Conservation (phyloP, 2,113 vertebrate species). For the Prunella himalayana region DNA sequence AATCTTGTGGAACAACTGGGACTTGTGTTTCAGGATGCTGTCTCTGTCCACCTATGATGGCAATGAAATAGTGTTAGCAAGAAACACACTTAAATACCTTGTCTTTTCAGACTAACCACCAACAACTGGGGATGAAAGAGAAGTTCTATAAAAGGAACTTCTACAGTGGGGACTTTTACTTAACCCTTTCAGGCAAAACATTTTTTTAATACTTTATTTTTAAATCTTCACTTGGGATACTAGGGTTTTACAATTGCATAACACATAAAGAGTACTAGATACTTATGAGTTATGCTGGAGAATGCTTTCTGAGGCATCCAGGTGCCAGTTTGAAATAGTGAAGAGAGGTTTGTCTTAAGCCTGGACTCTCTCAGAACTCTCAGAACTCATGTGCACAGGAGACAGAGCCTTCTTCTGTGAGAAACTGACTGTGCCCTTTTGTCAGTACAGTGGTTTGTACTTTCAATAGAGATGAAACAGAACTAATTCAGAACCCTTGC, state of each 20-base stretch:
- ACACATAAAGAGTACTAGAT: not conserved
- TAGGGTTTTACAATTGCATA: not conserved
- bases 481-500: not conserved
- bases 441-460: not conserved
- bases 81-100: not conserved
- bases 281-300: not conserved
- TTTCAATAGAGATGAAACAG: not conserved
- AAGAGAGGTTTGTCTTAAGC: not conserved
- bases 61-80: not conserved
- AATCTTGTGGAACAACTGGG: not conserved
- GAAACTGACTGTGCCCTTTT: not conserved
- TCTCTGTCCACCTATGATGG: not conserved
- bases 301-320: not conserved
- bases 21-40: not conserved
- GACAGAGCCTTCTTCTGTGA: not conserved
- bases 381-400: not conserved
- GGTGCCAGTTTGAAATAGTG: not conserved
- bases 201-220: not conserved
- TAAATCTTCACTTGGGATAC: not conserved
- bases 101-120: not conserved
- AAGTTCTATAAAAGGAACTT: not conserved
- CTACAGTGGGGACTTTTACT: not conserved
- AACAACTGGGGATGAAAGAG: not conserved
- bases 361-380: not conserved
- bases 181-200: not conserved